These are phyloP conservation scores for Delia radicum DNA, from an alignment of 1,140 invertebrate species.

Conservation along the genomic window DNA sequence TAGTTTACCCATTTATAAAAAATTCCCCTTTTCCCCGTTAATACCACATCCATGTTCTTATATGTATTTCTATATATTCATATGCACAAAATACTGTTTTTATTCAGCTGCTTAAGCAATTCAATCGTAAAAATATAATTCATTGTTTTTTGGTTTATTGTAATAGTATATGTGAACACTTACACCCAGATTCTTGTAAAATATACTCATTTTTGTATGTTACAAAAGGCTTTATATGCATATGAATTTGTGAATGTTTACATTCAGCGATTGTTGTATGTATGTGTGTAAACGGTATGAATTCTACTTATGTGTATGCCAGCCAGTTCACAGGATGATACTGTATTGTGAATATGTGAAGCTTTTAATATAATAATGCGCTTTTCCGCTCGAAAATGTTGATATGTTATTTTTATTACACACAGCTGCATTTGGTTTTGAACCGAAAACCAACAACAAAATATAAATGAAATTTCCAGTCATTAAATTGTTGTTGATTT, in stretches of 20 bases:
- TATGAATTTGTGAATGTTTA: background rate
- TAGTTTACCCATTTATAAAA: too few relatives aligned
- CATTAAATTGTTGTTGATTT: slow-evolving; percentile 1
- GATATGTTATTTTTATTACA: background rate
- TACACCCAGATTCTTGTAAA: background rate
- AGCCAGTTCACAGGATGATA: background rate
- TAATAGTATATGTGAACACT: background rate
- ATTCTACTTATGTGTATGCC: background rate
- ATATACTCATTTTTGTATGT: too few relatives aligned
- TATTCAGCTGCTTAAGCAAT: slow-evolving; percentile 13
- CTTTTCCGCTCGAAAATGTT: slow-evolving; percentile 14
- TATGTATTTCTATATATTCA: background rate
- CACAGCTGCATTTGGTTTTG: background rate
- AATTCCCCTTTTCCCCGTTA: too few relatives aligned
- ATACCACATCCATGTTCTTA: background rate
- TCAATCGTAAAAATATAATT: slow-evolving; percentile 18
- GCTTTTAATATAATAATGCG: slow-evolving; percentile 5
- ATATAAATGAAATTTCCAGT: background rate
- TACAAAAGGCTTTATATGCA: too few relatives aligned
- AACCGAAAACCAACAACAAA: background rate
- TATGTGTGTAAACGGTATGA: background rate
- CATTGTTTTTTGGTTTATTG: background rate
- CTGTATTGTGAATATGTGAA: background rate
- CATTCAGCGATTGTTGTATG: background rate
- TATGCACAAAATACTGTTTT: background rate